Evolutionary conservation across 2,113 vertebrate genomes (phyloP).

Genomic region (Edolisoma coerulescens): DNA sequence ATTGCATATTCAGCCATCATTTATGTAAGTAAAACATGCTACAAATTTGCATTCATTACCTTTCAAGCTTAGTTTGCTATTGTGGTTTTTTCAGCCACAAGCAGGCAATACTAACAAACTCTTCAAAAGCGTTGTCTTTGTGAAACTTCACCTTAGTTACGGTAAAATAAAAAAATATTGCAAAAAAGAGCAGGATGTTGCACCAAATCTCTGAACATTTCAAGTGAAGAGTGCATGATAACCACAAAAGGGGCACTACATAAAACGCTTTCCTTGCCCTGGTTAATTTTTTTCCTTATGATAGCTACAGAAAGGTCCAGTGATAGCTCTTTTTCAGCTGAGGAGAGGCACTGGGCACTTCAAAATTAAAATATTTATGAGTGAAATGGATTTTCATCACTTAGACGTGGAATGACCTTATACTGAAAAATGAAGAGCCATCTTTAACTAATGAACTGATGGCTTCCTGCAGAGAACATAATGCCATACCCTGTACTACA

Average conservation of each 20-base stretch:
- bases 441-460: conserved; percentile 65
- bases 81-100: not conserved
- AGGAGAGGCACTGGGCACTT: conserved; percentile 49
- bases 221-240: not conserved
- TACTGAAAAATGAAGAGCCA: conserved; percentile 62
- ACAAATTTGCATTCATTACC: not conserved
- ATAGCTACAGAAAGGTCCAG: not conserved
- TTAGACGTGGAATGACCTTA: conserved; percentile 64
- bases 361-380: conserved; percentile 70
- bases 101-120: not conserved
- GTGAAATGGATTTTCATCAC: conserved; percentile 61
- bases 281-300: not conserved
- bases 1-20: not conserved
- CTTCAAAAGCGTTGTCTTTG: not conserved
- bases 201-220: not conserved
- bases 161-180: not conserved
- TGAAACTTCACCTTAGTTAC: not conserved
- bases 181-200: not conserved
- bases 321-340: conserved; percentile 45
- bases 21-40: not conserved
- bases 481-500: not conserved
- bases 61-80: not conserved
- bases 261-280: not conserved
- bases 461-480: conserved; percentile 55
- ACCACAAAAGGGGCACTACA: not conserved